These are phyloP conservation scores for Chloroclystis v-ata DNA, from an alignment of 2,888 invertebrate genomes.

Conservation along the genomic window DNA sequence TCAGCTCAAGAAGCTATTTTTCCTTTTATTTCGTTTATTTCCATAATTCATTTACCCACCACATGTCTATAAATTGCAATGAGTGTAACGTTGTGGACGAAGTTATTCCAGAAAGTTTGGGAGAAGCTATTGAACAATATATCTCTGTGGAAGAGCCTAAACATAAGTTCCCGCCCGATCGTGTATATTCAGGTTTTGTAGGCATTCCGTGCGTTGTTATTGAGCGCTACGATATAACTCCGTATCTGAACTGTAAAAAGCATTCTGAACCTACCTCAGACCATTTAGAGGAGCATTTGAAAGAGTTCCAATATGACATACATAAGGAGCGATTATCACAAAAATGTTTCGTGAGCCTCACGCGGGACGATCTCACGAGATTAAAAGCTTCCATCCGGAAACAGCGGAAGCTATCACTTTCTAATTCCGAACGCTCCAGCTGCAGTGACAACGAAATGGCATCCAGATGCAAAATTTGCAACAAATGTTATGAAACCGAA, in stretches of 20 bases:
- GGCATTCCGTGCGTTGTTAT: conserved; percentile 46
- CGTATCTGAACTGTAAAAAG: conserved; percentile 35
- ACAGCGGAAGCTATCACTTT: conserved; percentile 16
- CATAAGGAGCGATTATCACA: conserved; percentile 29
- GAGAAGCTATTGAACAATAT: conserved; percentile 25
- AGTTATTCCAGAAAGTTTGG: conserved; percentile 16
- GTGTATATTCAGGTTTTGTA: conserved; percentile 46
- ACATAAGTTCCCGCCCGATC: conserved; percentile 37
- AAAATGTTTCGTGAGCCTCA: conserved; percentile 45
- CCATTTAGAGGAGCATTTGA: conserved; percentile 1
- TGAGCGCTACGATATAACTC: conserved; percentile 46
- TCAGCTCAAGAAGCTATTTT: conserved; percentile 38
- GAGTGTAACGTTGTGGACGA: conserved; percentile 35
- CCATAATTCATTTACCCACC: conserved; percentile 31
- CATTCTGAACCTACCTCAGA: background rate
- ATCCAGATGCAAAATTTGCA: conserved; percentile 57
- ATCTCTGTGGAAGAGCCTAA: conserved; percentile 18
- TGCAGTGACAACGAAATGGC: conserved; percentile 33
- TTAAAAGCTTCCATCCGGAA: conserved; percentile 31
- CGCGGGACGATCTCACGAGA: conserved; percentile 42
- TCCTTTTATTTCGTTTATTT: conserved; percentile 48
- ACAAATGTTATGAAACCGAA: conserved; percentile 50
- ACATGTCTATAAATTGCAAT: conserved; percentile 48
- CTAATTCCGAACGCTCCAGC: conserved; percentile 35
- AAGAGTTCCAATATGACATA: background rate